Evolutionary conservation across 2,888 invertebrate species (phyloP), one percentile per base, ranked within the genome.

Genomic region (Eristalinus sepulchralis): DNA sequence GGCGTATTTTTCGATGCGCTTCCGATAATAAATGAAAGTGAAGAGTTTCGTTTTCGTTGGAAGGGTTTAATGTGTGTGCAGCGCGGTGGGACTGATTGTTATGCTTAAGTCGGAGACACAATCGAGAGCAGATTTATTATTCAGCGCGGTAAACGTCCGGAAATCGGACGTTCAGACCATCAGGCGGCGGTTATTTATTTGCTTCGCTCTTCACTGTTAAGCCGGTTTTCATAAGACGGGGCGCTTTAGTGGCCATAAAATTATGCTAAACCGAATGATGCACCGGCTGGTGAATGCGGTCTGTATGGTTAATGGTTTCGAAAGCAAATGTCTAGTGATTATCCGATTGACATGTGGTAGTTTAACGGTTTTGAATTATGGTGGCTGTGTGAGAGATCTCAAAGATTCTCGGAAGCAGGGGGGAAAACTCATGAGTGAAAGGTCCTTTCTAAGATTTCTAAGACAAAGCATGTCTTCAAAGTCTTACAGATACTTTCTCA

Each of bases 1-100:
- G 2, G 9, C 5, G 17, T 17, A 10, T 24, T 57, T 57, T 22
- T 27, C 11, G 57, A 57, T 24, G 24, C 24, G 57, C 17, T 47
- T 17, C 47, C 47, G 47, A 47, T 47, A 17, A 17, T 17, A 62
- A 71, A 79, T 66, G 71, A 79, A 72, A 72, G 71, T 79, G 53
- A 79, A 66, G 27, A 27, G 34, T 64, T 71, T 66, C 64, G 27
- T 27, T 79, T 79, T 79, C 79, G 20, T 47, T 66, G 59, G 66
- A 59, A 39, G 66, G 59, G 33, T 33, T 17, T 47, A 60, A 47
- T 53, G 24, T 57, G 47, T 47, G n/a, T 47, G 47, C 59, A 33
- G 11, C 47, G 31, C n/a, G 33, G 39, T 59, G 57, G 31, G 66
- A n/a, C 22, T 20, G 36, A 75, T 75, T 66, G 66, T 75, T 63